Evolutionary conservation across 2,113 vertebrate species (phyloP), one percentile per base, ranked within the genome.

Genomic region (Phrynosoma blainvillii): DNA sequence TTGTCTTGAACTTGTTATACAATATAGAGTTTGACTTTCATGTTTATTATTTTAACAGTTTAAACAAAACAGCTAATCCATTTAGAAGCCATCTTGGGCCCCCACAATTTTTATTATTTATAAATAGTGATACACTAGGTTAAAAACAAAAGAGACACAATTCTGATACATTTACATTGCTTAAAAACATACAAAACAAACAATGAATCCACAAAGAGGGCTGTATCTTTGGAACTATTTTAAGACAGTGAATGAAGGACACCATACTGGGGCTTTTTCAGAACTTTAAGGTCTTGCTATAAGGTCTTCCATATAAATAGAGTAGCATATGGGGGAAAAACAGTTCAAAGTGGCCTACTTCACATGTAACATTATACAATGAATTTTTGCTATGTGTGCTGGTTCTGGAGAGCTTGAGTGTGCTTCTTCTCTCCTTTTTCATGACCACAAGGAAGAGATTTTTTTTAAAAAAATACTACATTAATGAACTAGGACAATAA

Each of bases 271-370:
- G 13, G 42, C 66, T 52, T 6, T 47, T 84, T 47, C 25, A 78
- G 25, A 13, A n/a, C 23, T 23, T 3, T 32, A 7, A 30, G 18
- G 40, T 52, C 47, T 47, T 47, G 47, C 47, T 6, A 47, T 47
- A 47, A 47, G 4, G 47, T 62, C 18, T 62, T 13, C 18, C 12
- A 20, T 36, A 54, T 14, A 16, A 13, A 65, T 10, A 73, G 9
- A 36, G 10, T 36, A 27, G 42, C 21, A 85, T 62, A 59, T 6
- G 36, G 54, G 75, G 47, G 7, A 30, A 27, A 75, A 86, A 62
- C 85, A 92, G 71, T 84, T 32, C 90, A 88, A 36, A 78, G 8
- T 89, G 89, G 47, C 23, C 23, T 18, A 52, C 21, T 52, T 54
- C 47, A 79, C 4, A 79, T n/a, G 52, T 30, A 79, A 79, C 47